These are phyloP conservation scores for Drosophila nigricruria DNA, from an alignment of 2,888 invertebrate species.

Conservation along the genomic window DNA sequence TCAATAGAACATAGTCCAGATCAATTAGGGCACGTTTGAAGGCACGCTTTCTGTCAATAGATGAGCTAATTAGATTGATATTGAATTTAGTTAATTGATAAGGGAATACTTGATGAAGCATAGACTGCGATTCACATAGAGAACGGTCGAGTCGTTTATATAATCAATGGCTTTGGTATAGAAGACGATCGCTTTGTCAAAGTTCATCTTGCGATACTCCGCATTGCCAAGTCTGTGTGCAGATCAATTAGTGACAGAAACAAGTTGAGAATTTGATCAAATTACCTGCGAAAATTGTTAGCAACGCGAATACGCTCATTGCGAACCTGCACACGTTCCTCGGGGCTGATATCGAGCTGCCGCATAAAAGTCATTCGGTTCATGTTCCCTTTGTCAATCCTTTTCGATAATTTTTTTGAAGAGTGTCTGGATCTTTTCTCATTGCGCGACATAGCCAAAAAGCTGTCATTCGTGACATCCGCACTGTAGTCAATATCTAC, in stretches of 20 bases:
- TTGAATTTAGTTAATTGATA: too few species aligned
- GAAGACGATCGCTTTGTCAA: conserved; percentile 44
- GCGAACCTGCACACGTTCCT: conserved; percentile 13
- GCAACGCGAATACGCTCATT: conserved; percentile 40
- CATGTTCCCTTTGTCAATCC: not conserved
- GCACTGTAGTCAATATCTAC: conserved; percentile 14
- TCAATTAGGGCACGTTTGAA: conserved; percentile 50
- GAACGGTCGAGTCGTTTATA: conserved; percentile 46
- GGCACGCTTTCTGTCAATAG: conserved; percentile 40
- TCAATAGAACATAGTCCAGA: conserved; percentile 45
- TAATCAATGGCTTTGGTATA: conserved; percentile 48
- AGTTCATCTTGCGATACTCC: conserved; percentile 47
- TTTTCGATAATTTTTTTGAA: fast-evolving
- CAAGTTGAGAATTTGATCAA: not conserved
- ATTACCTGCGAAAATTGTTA: conserved; percentile 52
- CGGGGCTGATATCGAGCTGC: conserved; percentile 34
- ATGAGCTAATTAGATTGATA: not conserved
- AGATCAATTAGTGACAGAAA: not conserved
- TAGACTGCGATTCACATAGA: conserved; percentile 49
- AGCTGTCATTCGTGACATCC: conserved; percentile 30
- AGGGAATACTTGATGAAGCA: conserved; percentile 48
- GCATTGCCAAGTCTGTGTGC: conserved; percentile 46
- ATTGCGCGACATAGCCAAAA: conserved; percentile 5
- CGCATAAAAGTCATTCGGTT: conserved; percentile 46
- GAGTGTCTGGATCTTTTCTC: too few species aligned